Percentiles rank a stretch among this genome's conserved stretches.
phyloP scores from a whole-genome alignment of 2,113 vertebrate genomes.

The Percopsis transmontana region DNA sequence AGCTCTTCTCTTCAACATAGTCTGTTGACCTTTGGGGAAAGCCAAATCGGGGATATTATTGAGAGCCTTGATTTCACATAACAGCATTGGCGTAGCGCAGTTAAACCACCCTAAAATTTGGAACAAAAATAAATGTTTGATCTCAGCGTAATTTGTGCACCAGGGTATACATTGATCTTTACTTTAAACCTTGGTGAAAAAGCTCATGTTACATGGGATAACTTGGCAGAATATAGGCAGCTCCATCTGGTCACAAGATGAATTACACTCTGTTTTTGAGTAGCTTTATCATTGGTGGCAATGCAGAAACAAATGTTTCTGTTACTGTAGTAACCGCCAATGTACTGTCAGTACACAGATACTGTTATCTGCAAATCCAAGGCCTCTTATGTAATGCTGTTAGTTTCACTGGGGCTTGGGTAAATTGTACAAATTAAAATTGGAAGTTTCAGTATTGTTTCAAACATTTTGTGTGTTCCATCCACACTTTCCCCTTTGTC shows the following conservation, averaged over 20 bases:
- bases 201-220: neutral
- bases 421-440: too few species aligned
- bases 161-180: slow-evolving; percentile 36
- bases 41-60: slow-evolving; percentile 22
- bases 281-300: too few species aligned
- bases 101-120: slow-evolving; percentile 46
- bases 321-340: too few species aligned
- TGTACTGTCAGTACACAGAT: too few species aligned
- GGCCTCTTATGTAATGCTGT: too few species aligned
- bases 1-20: slow-evolving; percentile 7
- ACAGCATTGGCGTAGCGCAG: slow-evolving; percentile 30
- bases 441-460: neutral
- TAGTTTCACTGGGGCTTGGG: too few species aligned
- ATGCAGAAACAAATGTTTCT: too few species aligned
- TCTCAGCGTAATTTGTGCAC: slow-evolving; percentile 50
- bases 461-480: neutral
- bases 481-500: slow-evolving; percentile 8
- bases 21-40: slow-evolving; percentile 11
- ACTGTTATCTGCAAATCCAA: too few species aligned
- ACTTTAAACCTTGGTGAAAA: slow-evolving; percentile 27
- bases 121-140: slow-evolving; percentile 60
- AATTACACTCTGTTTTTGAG: neutral
- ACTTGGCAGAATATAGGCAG: too few species aligned
- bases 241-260: neutral
- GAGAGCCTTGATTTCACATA: slow-evolving; percentile 49